phyloP scores from a whole-genome alignment of 2,113 vertebrate genomes.

The Chamaea fasciata region DNA sequence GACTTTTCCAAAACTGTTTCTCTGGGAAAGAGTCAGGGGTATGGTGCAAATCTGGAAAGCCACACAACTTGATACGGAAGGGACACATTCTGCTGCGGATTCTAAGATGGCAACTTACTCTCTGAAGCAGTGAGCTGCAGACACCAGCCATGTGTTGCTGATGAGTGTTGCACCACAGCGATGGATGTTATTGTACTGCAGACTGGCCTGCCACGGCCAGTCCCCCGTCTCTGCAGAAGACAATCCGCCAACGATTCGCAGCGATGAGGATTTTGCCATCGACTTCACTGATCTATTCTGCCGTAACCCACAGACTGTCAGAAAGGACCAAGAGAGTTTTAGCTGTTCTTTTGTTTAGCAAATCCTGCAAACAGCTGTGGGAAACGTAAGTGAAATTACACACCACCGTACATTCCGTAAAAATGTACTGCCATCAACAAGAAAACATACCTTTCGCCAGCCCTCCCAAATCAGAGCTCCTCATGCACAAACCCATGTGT shows the following conservation, averaged over 20 bases:
- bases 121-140: slow-evolving; percentile 87
- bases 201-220: slow-evolving; percentile 93
- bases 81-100: neutral
- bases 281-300: slow-evolving; percentile 58
- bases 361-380: neutral
- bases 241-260: slow-evolving; percentile 81
- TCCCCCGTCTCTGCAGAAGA: slow-evolving; percentile 74
- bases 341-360: neutral
- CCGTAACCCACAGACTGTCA: slow-evolving; percentile 70
- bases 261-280: neutral
- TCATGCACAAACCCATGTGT: neutral
- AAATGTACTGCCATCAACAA: neutral
- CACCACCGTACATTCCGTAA: neutral
- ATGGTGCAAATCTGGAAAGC: neutral
- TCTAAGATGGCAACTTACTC: slow-evolving; percentile 61
- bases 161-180: slow-evolving; percentile 88
- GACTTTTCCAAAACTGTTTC: neutral
- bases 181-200: slow-evolving; percentile 78
- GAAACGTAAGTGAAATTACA: neutral
- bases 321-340: neutral
- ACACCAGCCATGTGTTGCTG: slow-evolving; percentile 85
- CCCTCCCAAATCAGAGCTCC: neutral
- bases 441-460: neutral
- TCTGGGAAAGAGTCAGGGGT: neutral
- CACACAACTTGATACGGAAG: neutral